A percentile compares a stretch with the other conserved stretches of the same genome.
These are phyloP conservation scores for Caloenas nicobarica DNA, from an alignment of 2,113 vertebrate genomes.

Conservation along the genomic window DNA sequence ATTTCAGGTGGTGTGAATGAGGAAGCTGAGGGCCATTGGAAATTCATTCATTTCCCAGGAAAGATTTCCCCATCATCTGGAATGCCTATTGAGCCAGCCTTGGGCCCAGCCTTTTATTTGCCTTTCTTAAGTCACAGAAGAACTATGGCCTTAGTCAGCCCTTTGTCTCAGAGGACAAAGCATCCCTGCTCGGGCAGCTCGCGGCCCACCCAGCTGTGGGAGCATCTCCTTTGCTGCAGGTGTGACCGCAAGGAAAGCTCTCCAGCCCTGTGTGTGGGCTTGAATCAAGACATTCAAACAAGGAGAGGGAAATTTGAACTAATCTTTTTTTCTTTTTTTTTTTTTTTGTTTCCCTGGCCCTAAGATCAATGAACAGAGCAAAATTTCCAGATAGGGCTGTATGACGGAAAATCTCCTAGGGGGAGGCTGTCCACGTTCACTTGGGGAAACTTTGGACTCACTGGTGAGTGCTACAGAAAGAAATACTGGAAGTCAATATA, in stretches of 20 bases:
- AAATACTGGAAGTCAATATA: background rate
- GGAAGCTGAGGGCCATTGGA: background rate
- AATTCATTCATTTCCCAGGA: background rate
- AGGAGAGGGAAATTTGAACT: background rate
- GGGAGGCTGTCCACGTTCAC: too few relatives aligned
- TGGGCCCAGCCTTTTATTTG: background rate
- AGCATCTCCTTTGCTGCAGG: background rate
- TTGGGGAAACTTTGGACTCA: background rate
- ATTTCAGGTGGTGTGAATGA: background rate
- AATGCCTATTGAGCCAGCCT: background rate
- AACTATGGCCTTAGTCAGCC: background rate
- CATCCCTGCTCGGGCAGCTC: background rate
- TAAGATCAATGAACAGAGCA: background rate
- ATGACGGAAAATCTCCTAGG: background rate
- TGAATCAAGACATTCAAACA: background rate
- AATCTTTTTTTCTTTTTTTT: background rate
- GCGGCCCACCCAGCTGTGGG: background rate
- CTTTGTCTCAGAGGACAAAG: background rate
- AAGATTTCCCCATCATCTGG: background rate
- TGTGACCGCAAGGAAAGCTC: background rate
- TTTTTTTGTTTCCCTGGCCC: background rate
- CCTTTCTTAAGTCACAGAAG: background rate
- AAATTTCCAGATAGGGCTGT: background rate
- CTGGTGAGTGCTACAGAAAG: background rate
- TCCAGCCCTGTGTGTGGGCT: background rate